A percentile compares a stretch with the other conserved stretches of the same genome.
These are phyloP conservation scores for Eupithecia dodoneata DNA, from an alignment of 2,888 invertebrate species.

Conservation along the genomic window DNA sequence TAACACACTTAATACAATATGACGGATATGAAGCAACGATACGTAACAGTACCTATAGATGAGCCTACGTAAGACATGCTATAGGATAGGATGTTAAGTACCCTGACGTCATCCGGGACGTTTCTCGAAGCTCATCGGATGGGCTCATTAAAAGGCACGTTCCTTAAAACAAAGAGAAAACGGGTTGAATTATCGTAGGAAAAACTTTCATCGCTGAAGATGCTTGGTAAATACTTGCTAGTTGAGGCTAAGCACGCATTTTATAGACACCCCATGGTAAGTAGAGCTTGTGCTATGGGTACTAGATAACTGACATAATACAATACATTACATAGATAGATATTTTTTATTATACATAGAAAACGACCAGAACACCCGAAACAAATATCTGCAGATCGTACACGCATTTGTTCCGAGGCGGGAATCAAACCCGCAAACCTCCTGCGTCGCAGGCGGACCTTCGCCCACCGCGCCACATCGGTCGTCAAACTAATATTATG, in stretches of 20 bases:
- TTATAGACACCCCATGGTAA: too few relatives aligned
- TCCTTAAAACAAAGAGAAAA: slow-evolving; percentile 19
- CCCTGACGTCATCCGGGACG: slow-evolving; percentile 33
- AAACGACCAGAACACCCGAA: too few relatives aligned
- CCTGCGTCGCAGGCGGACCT: too few relatives aligned
- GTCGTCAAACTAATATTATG: too few relatives aligned
- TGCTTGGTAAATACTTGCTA: neutral
- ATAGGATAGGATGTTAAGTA: slow-evolving; percentile 6
- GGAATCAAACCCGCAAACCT: too few relatives aligned
- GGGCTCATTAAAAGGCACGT: slow-evolving; percentile 30
- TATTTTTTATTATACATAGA: too few relatives aligned
- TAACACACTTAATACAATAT: neutral
- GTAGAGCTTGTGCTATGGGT: too few relatives aligned
- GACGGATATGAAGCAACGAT: neutral
- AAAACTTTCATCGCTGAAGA: neutral
- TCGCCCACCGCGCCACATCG: too few relatives aligned
- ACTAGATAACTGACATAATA: too few relatives aligned
- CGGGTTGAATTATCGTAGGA: neutral
- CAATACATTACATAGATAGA: too few relatives aligned
- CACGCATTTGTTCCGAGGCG: too few relatives aligned
- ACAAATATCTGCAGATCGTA: too few relatives aligned
- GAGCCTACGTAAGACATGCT: neutral
- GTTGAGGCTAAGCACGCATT: neutral
- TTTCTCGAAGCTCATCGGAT: slow-evolving; percentile 20
- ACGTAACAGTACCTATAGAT: neutral